phyloP scores from a whole-genome alignment of 2,113 vertebrate genomes.

The Brachyhypopomus occidentalis region DNA sequence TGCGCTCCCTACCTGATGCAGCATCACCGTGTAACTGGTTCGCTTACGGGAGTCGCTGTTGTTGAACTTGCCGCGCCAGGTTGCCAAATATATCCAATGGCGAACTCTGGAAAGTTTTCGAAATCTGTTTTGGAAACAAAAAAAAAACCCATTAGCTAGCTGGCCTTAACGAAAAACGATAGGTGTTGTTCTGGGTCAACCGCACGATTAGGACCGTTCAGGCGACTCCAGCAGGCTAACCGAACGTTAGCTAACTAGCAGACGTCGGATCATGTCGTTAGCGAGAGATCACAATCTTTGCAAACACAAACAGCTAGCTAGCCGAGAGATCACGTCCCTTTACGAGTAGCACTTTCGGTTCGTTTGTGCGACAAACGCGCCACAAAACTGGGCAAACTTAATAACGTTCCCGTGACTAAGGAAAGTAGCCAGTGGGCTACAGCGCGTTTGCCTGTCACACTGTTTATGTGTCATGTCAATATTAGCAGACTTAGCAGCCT shows the following conservation, averaged over 20 bases:
- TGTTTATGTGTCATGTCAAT: conserved; percentile 56
- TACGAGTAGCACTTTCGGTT: too few species aligned
- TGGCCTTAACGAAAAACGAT: background rate
- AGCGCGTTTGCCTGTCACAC: background rate
- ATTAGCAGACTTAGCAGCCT: conserved; percentile 49
- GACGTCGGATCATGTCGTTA: too few species aligned
- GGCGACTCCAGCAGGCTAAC: background rate
- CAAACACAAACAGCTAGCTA: too few species aligned
- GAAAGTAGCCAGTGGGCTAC: background rate
- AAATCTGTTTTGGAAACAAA: conserved; percentile 51
- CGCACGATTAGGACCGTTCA: background rate
- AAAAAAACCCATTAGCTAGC: background rate
- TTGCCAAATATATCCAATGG: conserved; percentile 42
- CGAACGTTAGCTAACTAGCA: background rate
- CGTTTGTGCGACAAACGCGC: background rate
- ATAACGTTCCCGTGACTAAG: too few species aligned
- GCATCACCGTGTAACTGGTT: conserved; percentile 68
- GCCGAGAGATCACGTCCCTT: too few species aligned
- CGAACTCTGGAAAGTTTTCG: conserved; percentile 45
- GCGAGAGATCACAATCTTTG: too few species aligned
- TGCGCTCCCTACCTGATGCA: conserved; percentile 69
- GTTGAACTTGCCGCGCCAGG: conserved; percentile 53
- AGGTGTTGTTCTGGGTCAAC: background rate
- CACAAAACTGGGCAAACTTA: background rate
- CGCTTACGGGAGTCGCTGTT: conserved; percentile 42